Conservation (phyloP, 2,113 vertebrate species). For the Plecturocebus donacophilus region DNA sequence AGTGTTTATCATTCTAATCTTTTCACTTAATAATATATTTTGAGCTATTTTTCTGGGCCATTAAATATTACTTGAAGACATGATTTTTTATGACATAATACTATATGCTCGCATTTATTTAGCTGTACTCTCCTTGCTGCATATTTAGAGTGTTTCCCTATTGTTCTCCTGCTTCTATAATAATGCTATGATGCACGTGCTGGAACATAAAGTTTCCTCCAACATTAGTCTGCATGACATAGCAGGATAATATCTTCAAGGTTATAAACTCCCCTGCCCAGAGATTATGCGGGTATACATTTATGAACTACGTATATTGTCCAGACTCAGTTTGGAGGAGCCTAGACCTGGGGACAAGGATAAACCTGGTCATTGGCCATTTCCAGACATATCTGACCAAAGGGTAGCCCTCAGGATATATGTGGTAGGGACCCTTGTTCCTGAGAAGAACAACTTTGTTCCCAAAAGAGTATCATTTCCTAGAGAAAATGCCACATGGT, state of each 20-base stretch:
- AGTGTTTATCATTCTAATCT: background rate
- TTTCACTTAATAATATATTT: constrained; percentile 30
- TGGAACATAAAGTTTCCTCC: background rate
- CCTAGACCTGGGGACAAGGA: background rate
- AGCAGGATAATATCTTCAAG: background rate
- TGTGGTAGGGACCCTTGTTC: background rate
- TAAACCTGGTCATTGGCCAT: background rate
- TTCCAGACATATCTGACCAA: background rate
- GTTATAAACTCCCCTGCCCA: background rate
- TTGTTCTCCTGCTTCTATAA: background rate
- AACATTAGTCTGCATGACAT: background rate
- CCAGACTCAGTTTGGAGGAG: background rate
- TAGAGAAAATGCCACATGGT: background rate
- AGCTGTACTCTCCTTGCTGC: background rate
- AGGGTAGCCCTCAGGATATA: too few relatives aligned
- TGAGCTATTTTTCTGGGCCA: background rate
- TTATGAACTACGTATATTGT: background rate
- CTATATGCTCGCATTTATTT: background rate
- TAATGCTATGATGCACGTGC: background rate
- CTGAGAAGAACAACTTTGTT: background rate
- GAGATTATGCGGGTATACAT: background rate
- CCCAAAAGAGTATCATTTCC: background rate
- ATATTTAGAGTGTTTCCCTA: background rate
- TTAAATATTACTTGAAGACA: constrained; percentile 53
- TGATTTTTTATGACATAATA: background rate